Conservation (phyloP, 2,113 vertebrate species). For the Tauraco erythrolophus region DNA sequence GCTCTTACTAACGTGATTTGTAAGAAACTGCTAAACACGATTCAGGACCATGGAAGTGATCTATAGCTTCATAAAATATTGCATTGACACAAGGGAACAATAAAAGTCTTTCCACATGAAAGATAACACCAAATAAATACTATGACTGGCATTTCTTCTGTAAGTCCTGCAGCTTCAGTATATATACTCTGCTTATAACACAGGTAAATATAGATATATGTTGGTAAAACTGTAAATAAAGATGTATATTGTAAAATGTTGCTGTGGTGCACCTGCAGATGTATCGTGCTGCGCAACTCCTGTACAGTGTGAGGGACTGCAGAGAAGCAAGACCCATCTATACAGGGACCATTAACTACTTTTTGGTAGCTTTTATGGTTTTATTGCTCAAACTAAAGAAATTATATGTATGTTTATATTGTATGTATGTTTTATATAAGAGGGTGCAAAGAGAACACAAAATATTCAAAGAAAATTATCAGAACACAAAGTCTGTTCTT, state of each 20-base stretch:
- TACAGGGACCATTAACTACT: not conserved
- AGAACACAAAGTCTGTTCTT: not conserved
- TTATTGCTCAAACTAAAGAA: not conserved
- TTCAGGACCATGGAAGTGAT: conserved; percentile 54
- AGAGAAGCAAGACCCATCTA: not conserved
- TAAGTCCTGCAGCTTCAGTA: not conserved
- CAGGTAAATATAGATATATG: not conserved
- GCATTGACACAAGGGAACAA: conserved; percentile 15
- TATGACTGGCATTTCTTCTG: not conserved
- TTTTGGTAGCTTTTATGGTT: not conserved
- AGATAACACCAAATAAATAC: conserved; percentile 30
- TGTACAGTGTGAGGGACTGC: not conserved
- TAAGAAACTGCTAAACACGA: conserved; percentile 25
- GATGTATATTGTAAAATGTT: not conserved
- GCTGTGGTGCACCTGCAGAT: not conserved
- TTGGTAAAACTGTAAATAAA: not conserved
- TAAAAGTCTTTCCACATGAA: conserved; percentile 40
- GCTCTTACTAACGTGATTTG: conserved; percentile 13
- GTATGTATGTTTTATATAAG: not conserved
- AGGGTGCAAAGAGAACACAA: not conserved
- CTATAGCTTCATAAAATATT: conserved; percentile 48
- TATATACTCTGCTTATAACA: not conserved
- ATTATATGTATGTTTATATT: no score
- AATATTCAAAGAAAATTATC: not conserved
- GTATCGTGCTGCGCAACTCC: not conserved